These are phyloP conservation scores for Ooceraea biroi DNA, from an alignment of 1,140 invertebrate genomes.

Conservation along the genomic window DNA sequence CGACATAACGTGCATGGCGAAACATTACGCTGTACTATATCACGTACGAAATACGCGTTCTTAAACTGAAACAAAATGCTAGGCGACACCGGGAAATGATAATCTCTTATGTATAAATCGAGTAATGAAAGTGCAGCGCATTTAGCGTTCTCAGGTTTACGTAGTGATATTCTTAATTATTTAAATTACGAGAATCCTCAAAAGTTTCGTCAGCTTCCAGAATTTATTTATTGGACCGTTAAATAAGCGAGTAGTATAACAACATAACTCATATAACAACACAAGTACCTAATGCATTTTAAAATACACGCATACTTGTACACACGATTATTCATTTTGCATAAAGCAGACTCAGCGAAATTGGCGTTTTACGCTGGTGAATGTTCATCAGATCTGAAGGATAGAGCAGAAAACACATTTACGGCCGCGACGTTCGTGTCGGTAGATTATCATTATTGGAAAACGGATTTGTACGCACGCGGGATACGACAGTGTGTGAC, in stretches of 20 bases:
- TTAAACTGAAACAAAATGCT: constrained; percentile 29
- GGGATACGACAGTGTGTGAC: not conserved
- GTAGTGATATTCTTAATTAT: constrained; percentile 30
- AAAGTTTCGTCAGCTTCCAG: not conserved
- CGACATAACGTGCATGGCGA: constrained; percentile 42
- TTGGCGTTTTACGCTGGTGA: too few species aligned
- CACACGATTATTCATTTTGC: not conserved
- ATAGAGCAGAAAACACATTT: not conserved
- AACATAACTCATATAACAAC: too few species aligned
- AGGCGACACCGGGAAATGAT: constrained; percentile 33
- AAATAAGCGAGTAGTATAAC: constrained; percentile 6
- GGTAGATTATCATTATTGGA: not conserved
- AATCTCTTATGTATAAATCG: constrained; percentile 20
- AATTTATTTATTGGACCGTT: constrained; percentile 9
- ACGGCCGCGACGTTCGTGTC: not conserved
- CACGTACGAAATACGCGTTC: not conserved
- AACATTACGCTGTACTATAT: constrained; percentile 18
- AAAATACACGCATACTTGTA: not conserved
- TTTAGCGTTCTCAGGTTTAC: not conserved
- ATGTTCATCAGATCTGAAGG: not conserved
- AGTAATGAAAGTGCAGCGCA: not conserved
- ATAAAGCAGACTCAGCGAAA: not conserved
- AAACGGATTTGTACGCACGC: not conserved
- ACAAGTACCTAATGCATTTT: not conserved
- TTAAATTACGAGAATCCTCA: not conserved